A percentile compares a stretch with the other conserved stretches of the same genome.
These are phyloP conservation scores for Drosophila tani DNA, from an alignment of 1,140 invertebrate genomes.

Conservation along the genomic window DNA sequence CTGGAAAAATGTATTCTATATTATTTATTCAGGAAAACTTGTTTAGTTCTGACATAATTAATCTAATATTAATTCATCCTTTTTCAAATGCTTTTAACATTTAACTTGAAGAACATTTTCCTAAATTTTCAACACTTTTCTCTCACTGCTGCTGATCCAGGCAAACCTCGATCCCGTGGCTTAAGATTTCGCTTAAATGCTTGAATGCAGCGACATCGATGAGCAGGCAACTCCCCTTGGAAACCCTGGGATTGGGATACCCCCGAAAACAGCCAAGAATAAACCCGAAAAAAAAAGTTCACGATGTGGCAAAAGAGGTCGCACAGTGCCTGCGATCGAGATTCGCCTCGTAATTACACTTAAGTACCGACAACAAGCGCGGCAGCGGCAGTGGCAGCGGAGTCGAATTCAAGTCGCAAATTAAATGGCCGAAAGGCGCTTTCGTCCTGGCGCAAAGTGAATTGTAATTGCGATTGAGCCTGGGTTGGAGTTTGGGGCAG, in stretches of 20 bases:
- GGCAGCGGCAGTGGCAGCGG: constrained; percentile 17
- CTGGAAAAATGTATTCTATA: too few species aligned
- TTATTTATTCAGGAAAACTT: too few species aligned
- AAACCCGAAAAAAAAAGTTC: constrained; percentile 48
- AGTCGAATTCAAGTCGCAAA: constrained; percentile 63
- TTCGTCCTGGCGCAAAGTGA: constrained; percentile 81
- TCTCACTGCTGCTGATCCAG: constrained; percentile 27
- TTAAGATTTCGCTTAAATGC: constrained; percentile 45
- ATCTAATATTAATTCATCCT: too few species aligned
- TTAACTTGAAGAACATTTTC: background rate
- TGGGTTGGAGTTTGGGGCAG: background rate
- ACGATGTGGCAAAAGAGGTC: constrained; percentile 76
- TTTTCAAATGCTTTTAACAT: too few species aligned
- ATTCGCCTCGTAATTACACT: constrained; percentile 73
- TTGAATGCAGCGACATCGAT: constrained; percentile 35
- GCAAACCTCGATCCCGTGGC: constrained; percentile 31
- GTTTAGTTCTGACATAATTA: too few species aligned
- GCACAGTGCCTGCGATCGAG: constrained; percentile 50
- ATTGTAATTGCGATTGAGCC: constrained; percentile 75
- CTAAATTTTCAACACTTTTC: background rate
- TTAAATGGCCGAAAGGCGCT: constrained; percentile 71
- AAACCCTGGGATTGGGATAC: constrained; percentile 7
- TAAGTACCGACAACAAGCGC: constrained; percentile 74
- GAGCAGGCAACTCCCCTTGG: constrained; percentile 30
- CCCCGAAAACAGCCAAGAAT: background rate